Evolutionary conservation across 2,888 invertebrate species (phyloP), one percentile per base, ranked within the genome.

Genomic region (Dynastes maya): DNA sequence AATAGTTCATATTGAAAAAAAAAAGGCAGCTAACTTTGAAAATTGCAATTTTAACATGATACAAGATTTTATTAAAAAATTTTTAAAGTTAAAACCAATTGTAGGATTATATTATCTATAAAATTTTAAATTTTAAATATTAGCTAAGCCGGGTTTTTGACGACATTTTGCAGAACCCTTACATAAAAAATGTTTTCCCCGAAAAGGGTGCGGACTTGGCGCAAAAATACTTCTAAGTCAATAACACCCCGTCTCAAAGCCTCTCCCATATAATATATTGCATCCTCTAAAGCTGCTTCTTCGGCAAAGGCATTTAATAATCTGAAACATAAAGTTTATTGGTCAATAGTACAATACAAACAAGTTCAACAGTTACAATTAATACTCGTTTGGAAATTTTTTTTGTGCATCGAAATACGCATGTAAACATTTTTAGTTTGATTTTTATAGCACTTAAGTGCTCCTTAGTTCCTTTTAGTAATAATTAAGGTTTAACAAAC

Each of bases 251-350:
- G 94, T 81, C 98, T 92, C 80, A 99, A 89, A 9, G 97, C 98
- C 90, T 98, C 98, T 8, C 98, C 98, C 89, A 99, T 94, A 88
- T 98, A 98, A 88, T 99, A 99, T 86, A 99, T 98, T 80, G 98
- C 97, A 91, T 99, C 99, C 90, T 99, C 99, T 75, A 97, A 93
- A 16, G 99, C 98, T 81, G 98, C 97, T 90, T 99, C 99, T 89
- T 99, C 98, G 71, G 98, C 97, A 90, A 97, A 98, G 63, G 97
- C 95, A 89, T 96, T 97, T 80, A 98, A 89, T 86, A 99, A 93
- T 87, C 96, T 96, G 1, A 89, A 89, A 82, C 5, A 58, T 55
- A 70, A n/a, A 58, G 3, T 32, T 37, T 2, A 32, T 8, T 55
- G 2, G 16, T 55, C 8, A 55, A 55, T 22, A 32, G 32, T 32